These are phyloP conservation scores for Zygaena filipendulae DNA, from an alignment of 2,888 invertebrate species.

Conservation along the genomic window DNA sequence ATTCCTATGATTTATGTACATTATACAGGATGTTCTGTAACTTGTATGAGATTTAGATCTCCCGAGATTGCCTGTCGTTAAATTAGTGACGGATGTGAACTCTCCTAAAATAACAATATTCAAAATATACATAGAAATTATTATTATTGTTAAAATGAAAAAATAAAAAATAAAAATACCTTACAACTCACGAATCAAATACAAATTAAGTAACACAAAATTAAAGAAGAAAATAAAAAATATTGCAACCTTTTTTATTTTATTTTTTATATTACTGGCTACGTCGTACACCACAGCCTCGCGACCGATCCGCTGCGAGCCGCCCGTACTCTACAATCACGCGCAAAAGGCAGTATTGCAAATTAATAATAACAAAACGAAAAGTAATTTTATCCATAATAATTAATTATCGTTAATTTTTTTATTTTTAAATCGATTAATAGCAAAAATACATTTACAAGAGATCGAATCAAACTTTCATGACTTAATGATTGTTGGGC, in stretches of 20 bases:
- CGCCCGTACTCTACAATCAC: no score
- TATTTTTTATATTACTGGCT: no score
- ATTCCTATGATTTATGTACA: conserved; percentile 39
- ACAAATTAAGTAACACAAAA: conserved; percentile 55
- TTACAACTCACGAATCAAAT: conserved; percentile 59
- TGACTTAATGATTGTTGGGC: conserved; percentile 64
- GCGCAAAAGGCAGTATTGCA: conserved; percentile 27
- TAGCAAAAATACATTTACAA: conserved; percentile 68
- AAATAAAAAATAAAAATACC: conserved; percentile 36
- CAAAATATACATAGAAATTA: conserved; percentile 64
- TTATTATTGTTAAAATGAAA: no score
- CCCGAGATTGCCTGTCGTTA: conserved; percentile 59
- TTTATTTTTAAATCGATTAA: conserved; percentile 25
- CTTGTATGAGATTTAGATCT: conserved; percentile 61
- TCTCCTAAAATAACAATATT: conserved; percentile 31
- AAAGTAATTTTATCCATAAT: no score
- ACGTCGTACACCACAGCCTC: no score
- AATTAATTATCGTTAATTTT: no score
- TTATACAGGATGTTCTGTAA: conserved; percentile 45
- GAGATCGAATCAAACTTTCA: conserved; percentile 66
- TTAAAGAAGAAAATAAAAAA: conserved; percentile 28
- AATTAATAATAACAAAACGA: conserved; percentile 23
- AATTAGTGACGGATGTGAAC: conserved; percentile 45
- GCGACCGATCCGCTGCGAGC: no score
- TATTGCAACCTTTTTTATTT: conserved; percentile 29